Evolutionary conservation across 2,113 vertebrate genomes (phyloP).

Genomic region (Ageneiosus marmoratus): DNA sequence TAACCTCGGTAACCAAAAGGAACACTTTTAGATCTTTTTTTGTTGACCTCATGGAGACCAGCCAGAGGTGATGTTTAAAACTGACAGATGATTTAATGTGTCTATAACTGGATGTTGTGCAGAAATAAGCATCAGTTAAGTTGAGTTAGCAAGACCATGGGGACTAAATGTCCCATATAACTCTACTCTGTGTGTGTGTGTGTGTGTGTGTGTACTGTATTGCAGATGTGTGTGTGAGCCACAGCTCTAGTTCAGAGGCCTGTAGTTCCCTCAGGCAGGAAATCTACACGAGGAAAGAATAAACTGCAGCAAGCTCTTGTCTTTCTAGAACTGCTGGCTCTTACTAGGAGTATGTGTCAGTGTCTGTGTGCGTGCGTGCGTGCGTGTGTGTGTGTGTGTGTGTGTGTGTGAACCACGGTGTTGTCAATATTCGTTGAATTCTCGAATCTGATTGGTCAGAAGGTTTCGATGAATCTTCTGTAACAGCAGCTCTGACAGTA

Average conservation of each 20-base stretch:
- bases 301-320: not conserved
- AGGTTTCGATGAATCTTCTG: not conserved
- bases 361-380: not conserved
- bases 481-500: not conserved
- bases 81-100: not conserved
- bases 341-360: slow-evolving; percentile 1
- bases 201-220: not conserved
- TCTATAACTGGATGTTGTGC: not conserved
- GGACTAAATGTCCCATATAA: not conserved
- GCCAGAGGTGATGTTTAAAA: not conserved
- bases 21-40: not conserved
- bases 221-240: not conserved
- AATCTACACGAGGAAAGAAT: slow-evolving; percentile 8
- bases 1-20: not conserved
- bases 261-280: not conserved
- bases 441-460: not conserved
- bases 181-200: not conserved
- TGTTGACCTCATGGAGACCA: not conserved
- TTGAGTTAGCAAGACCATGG: not conserved
- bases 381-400: not conserved
- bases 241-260: not conserved
- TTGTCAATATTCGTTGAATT: not conserved
- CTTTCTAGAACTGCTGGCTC: not conserved
- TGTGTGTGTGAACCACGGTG: not conserved
- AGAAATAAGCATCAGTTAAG: not conserved